A percentile compares a stretch with the other conserved stretches of the same genome.
phyloP scores from a whole-genome alignment of 1,140 invertebrate genomes.

The Euura saliciscinereae region DNA sequence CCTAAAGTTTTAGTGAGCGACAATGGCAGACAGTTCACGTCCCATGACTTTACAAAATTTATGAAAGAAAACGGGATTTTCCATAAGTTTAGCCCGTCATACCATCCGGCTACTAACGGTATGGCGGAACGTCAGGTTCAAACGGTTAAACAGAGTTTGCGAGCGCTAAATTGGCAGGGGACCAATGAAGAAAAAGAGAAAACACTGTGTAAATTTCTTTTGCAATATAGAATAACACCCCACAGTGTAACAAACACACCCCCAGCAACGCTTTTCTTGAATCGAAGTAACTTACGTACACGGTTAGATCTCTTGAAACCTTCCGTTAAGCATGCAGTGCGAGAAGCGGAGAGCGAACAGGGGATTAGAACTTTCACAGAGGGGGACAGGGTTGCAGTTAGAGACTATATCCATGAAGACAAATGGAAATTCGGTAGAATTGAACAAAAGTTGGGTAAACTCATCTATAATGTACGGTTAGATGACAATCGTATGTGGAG shows the following conservation, averaged over 20 bases:
- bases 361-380: not conserved
- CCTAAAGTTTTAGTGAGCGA: not conserved
- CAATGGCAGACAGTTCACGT: not conserved
- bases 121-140: slow-evolving; percentile 18
- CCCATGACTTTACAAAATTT: not conserved
- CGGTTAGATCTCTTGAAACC: not conserved
- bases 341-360: not conserved
- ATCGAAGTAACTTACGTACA: not conserved
- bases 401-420: slow-evolving; percentile 16
- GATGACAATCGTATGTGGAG: slow-evolving; percentile 22
- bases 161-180: not conserved
- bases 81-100: not conserved
- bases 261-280: not conserved
- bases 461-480: slow-evolving; percentile 19
- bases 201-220: not conserved
- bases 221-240: not conserved
- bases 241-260: not conserved
- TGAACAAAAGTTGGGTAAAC: not conserved
- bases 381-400: slow-evolving; percentile 14
- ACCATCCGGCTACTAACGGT: not conserved
- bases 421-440: slow-evolving; percentile 24
- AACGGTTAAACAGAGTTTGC: slow-evolving; percentile 41
- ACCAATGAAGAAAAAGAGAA: not conserved
- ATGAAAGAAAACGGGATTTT: not conserved
- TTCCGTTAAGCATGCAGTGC: not conserved